These are phyloP conservation scores for Nerophis lumbriciformis DNA, from an alignment of 2,113 vertebrate species.

Conservation along the genomic window DNA sequence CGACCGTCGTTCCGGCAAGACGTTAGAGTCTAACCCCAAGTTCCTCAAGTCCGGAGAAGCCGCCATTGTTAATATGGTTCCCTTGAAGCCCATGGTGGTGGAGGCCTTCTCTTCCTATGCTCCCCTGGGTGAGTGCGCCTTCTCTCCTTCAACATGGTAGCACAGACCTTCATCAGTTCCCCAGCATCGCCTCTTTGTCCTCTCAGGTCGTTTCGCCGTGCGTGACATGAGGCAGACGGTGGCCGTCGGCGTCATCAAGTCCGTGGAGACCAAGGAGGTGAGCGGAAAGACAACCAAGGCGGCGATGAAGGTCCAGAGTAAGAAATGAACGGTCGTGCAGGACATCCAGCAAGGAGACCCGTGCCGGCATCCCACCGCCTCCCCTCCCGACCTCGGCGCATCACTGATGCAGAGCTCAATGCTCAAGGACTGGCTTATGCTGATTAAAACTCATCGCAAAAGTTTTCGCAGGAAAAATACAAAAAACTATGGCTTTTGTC, in stretches of 20 bases:
- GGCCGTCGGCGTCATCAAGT: conserved; percentile 77
- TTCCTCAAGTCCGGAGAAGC: conserved; percentile 74
- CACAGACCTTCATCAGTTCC: neutral
- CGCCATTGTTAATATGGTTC: conserved; percentile 73
- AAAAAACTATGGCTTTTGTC: too few relatives aligned
- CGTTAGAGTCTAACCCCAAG: conserved; percentile 75
- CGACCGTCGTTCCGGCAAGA: conserved; percentile 74
- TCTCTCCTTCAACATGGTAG: neutral
- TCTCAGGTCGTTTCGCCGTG: conserved; percentile 70
- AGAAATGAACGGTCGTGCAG: conserved; percentile 67
- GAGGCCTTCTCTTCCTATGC: conserved; percentile 75
- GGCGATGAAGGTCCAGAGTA: conserved; percentile 68
- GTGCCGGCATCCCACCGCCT: too few relatives aligned
- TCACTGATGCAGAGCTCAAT: conserved; percentile 7
- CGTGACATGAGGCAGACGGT: conserved; percentile 78
- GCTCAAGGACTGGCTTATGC: conserved; percentile 78
- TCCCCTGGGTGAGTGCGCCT: conserved; percentile 68
- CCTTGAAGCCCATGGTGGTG: conserved; percentile 74
- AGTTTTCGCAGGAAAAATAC: conserved; percentile 76
- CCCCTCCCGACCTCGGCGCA: too few relatives aligned
- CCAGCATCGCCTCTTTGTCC: neutral
- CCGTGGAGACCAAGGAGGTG: conserved; percentile 68
- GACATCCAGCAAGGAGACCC: conserved; percentile 20
- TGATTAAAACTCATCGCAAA: conserved; percentile 76
- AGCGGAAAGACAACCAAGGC: conserved; percentile 74